These are phyloP conservation scores for Sylvia borin DNA, from an alignment of 2,797 vertebrate genomes.

Conservation along the genomic window DNA sequence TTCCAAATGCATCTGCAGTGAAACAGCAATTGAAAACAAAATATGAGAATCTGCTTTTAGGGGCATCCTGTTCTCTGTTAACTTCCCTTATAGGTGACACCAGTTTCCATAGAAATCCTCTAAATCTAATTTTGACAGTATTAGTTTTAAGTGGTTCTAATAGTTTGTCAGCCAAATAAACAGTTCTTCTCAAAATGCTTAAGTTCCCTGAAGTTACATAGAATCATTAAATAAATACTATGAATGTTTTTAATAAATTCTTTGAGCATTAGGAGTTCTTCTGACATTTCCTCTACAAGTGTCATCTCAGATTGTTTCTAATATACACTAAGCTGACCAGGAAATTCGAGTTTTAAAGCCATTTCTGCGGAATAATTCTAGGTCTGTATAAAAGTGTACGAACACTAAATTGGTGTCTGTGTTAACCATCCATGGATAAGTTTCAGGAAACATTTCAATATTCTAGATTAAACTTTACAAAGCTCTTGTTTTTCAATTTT, in stretches of 20 bases:
- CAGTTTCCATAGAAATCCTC: neutral
- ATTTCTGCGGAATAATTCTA: neutral
- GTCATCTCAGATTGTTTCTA: neutral
- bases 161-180: neutral
- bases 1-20: neutral
- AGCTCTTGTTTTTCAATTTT: neutral
- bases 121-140: neutral
- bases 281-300: neutral
- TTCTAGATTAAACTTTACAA: neutral
- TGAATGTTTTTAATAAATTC: neutral
- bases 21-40: neutral
- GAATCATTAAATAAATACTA: neutral
- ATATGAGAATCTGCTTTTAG: neutral
- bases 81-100: neutral
- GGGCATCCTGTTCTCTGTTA: neutral
- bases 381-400: neutral
- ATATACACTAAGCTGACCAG: neutral
- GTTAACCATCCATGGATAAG: neutral
- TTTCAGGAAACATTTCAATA: neutral
- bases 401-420: accelerated
- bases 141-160: neutral
- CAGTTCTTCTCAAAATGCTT: neutral
- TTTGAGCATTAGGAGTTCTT: neutral
- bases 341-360: neutral
- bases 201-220: neutral